phyloP scores from a whole-genome alignment of 2,797 vertebrate genomes.

The Sebastes hubbsi region DNA sequence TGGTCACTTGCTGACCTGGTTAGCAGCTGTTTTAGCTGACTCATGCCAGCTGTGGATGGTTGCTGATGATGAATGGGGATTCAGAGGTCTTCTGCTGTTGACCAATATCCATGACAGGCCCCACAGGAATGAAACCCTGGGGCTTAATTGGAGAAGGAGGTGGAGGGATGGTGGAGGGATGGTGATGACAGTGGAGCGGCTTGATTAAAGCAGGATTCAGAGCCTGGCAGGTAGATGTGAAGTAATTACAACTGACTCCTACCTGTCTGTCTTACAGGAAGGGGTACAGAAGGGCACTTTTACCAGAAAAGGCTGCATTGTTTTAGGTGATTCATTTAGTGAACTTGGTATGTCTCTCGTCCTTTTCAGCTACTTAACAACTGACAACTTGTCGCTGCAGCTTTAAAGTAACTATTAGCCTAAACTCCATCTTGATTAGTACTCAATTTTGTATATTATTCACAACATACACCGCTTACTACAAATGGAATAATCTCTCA shows the following conservation, averaged over 20 bases:
- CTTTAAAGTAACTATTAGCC: not conserved
- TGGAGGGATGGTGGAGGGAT: no score
- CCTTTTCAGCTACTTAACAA: not conserved
- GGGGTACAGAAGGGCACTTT: not conserved
- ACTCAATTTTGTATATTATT: rapidly evolving
- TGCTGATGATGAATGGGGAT: not conserved
- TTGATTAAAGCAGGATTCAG: slow-evolving; percentile 18
- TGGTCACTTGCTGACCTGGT: not conserved
- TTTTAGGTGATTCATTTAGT: not conserved
- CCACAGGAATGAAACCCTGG: not conserved
- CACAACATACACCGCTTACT: not conserved
- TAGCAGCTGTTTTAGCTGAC: not conserved
- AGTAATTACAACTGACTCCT: not conserved
- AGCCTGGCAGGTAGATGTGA: not conserved
- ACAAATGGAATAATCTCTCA: not conserved
- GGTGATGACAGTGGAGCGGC: not conserved
- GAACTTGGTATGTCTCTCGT: not conserved
- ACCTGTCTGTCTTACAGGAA: not conserved
- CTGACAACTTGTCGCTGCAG: not conserved
- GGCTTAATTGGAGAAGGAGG: not conserved
- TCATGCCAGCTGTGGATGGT: not conserved
- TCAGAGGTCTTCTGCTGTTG: not conserved
- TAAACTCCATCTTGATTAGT: not conserved
- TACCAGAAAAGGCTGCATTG: not conserved
- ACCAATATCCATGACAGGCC: not conserved